Conservation (phyloP, 2,797 vertebrate species). For the Jordanella pulchra region DNA sequence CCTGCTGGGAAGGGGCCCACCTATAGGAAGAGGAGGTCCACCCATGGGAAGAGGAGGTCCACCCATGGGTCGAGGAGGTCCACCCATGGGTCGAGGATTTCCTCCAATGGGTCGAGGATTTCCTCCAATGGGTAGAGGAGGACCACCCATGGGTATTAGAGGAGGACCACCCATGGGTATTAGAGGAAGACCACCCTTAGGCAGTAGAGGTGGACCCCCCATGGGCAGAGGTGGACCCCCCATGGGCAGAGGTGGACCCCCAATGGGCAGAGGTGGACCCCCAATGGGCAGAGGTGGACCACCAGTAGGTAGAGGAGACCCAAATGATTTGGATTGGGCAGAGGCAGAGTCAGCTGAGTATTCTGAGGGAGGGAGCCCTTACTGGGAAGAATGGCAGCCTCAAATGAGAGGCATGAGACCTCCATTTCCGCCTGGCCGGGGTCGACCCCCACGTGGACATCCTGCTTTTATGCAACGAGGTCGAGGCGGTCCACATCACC, state of each 20-base stretch:
- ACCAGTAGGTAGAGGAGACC: slow-evolving; percentile 52
- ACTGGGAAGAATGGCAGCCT: slow-evolving; percentile 85
- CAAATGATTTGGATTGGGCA: slow-evolving; percentile 84
- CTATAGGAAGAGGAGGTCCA: slow-evolving; percentile 6
- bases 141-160: not conserved
- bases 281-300: slow-evolving; percentile 41
- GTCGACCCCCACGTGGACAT: slow-evolving; percentile 75
- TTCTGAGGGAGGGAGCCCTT: slow-evolving; percentile 82
- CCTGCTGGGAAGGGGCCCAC: not conserved
- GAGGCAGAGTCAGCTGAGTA: slow-evolving; percentile 82
- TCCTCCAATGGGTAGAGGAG: not conserved
- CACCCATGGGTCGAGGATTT: slow-evolving; percentile 5
- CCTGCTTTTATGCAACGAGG: slow-evolving; percentile 81
- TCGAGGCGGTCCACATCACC: slow-evolving; percentile 79
- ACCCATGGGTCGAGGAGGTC: slow-evolving; percentile 72
- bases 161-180: not conserved
- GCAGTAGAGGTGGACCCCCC: not conserved
- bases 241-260: slow-evolving; percentile 62
- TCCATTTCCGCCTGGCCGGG: slow-evolving; percentile 76
- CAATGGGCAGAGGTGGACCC: slow-evolving; percentile 67
- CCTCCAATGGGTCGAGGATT: not conserved
- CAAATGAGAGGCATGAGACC: slow-evolving; percentile 78
- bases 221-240: slow-evolving; percentile 4
- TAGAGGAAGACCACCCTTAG: not conserved
- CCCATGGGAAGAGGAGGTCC: slow-evolving; percentile 59